phyloP scores from a whole-genome alignment of 2,797 vertebrate genomes.

The Hemibagrus guttatus region DNA sequence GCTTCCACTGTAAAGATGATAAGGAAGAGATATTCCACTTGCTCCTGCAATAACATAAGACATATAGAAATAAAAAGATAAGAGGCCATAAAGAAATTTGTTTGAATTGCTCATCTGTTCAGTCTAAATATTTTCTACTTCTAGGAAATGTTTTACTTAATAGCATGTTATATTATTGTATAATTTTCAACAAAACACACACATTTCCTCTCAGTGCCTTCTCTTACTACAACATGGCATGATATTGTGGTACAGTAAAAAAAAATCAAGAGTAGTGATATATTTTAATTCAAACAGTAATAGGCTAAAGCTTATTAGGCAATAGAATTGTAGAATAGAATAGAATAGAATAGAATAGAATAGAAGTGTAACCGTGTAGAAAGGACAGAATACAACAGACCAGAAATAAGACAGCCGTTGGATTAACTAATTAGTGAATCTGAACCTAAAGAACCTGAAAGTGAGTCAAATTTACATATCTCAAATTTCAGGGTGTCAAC shows the following conservation, averaged over 20 bases:
- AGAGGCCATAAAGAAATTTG: constrained; percentile 24
- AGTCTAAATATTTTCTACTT: background rate
- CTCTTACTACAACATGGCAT: background rate
- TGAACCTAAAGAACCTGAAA: background rate
- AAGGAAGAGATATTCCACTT: constrained; percentile 99
- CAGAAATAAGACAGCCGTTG: background rate
- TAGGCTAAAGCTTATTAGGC: background rate
- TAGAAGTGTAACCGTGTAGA: background rate
- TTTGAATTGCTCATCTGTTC: background rate
- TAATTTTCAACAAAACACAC: background rate
- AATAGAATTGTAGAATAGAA: no score
- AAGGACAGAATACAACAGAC: background rate
- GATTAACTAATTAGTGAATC: no score
- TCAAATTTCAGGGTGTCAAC: background rate
- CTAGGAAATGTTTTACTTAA: background rate
- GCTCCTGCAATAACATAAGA: constrained; percentile 82
- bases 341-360: no score
- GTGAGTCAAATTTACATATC: background rate
- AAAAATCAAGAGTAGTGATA: background rate
- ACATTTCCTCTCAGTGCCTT: background rate
- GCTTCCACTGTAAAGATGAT: constrained; percentile 99
- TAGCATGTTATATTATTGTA: background rate
- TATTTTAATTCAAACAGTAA: background rate
- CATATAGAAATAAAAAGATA: constrained; percentile 42
- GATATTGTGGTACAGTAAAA: background rate